Evolutionary conservation across 2,888 invertebrate species (phyloP).

Genomic region (Amiota minor): DNA sequence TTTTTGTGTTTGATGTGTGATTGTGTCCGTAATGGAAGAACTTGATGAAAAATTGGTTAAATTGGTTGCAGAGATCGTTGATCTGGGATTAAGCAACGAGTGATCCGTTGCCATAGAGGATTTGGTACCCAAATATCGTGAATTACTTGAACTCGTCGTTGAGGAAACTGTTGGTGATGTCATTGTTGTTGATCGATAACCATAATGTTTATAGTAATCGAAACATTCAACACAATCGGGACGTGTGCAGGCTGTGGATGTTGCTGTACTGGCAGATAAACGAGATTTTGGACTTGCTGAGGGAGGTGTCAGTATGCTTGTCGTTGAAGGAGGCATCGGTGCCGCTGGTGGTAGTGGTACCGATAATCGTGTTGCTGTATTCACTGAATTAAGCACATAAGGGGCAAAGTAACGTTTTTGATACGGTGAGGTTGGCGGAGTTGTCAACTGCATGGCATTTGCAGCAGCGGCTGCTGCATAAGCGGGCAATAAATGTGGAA

Average conservation of each 20-base stretch:
- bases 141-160: constrained; percentile 53
- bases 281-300: not conserved
- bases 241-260: constrained; percentile 50
- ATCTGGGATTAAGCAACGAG: constrained; percentile 33
- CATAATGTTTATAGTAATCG: constrained; percentile 60
- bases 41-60: constrained; percentile 31
- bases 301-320: constrained; percentile 18
- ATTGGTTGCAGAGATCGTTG: constrained; percentile 62
- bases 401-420: constrained; percentile 63
- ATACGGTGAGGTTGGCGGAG: constrained; percentile 55
- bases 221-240: constrained; percentile 63
- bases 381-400: constrained; percentile 50
- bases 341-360: not conserved
- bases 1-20: constrained; percentile 24
- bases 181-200: constrained; percentile 51
- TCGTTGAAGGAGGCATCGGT: too few relatives aligned
- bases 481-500: constrained; percentile 66
- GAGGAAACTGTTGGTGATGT: constrained; percentile 63
- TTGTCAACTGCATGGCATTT: constrained; percentile 49
- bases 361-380: not conserved
- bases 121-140: constrained; percentile 39
- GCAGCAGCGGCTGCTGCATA: constrained; percentile 62
- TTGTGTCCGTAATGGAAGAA: constrained; percentile 14
- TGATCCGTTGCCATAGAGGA: constrained; percentile 37
- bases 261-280: constrained; percentile 6